Evolutionary conservation across 2,888 invertebrate genomes (phyloP).

Genomic region (Trichopoda pennipes): DNA sequence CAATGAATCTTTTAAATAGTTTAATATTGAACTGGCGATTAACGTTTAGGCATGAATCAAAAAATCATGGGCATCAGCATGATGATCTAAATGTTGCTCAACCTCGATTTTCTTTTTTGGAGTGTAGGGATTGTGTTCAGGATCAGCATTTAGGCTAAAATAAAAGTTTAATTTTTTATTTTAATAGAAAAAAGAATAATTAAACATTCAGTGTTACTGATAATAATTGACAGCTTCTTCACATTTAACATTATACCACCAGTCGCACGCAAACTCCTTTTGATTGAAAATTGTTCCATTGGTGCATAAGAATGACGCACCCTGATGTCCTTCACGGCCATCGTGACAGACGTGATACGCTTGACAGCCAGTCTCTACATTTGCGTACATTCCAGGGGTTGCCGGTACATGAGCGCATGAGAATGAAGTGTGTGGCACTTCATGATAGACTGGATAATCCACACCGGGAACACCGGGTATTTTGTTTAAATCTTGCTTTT

Average conservation of each 20-base stretch:
- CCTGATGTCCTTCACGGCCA: constrained; percentile 91
- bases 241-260: constrained; percentile 96
- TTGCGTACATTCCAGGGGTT: constrained; percentile 94
- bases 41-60: constrained; percentile 75
- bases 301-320: constrained; percentile 91
- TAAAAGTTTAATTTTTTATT: background rate
- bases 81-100: constrained; percentile 66
- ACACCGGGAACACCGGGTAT: constrained; percentile 90
- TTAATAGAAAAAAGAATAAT: background rate
- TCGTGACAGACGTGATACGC: constrained; percentile 94
- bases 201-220: constrained; percentile 82
- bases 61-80: constrained; percentile 77
- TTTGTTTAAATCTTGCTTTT: constrained; percentile 88
- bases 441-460: constrained; percentile 90
- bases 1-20: background rate
- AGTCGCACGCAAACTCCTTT: constrained; percentile 91
- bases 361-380: constrained; percentile 93
- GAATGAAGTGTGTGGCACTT: constrained; percentile 89
- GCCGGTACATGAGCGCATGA: constrained; percentile 89
- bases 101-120: constrained; percentile 85
- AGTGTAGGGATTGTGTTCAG: constrained; percentile 89
- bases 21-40: background rate
- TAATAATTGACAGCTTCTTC: constrained; percentile 87
- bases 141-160: constrained; percentile 88
- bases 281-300: constrained; percentile 94